These are phyloP conservation scores for Lytechinus pictus DNA, from an alignment of 35 echinoderm and acorn worm species.

Conservation along the genomic window DNA sequence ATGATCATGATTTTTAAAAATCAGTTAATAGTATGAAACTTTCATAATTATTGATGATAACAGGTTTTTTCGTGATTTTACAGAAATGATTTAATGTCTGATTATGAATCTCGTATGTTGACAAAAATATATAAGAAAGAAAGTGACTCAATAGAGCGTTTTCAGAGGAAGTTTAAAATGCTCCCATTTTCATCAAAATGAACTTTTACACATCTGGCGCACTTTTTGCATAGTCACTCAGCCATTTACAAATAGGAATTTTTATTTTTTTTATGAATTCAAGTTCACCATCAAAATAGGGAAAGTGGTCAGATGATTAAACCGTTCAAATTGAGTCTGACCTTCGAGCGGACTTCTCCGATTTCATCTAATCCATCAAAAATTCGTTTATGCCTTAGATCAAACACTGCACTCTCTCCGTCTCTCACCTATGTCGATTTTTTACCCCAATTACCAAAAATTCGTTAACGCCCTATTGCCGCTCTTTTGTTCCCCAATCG, in stretches of 20 bases:
- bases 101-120: neutral
- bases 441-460: slow-evolving; percentile 33
- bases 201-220: slow-evolving; percentile 10
- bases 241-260: slow-evolving; percentile 3
- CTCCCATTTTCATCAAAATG: neutral
- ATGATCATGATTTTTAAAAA: no score
- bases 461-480: slow-evolving; percentile 35
- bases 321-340: slow-evolving; percentile 19
- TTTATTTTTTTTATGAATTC: neutral
- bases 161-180: neutral
- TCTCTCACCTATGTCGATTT: slow-evolving; percentile 16
- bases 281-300: neutral
- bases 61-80: neutral
- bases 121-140: neutral
- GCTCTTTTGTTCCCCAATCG: neutral
- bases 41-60: neutral
- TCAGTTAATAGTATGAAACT: neutral
- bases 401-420: neutral
- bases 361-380: slow-evolving; percentile 44
- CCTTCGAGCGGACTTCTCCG: slow-evolving; percentile 3
- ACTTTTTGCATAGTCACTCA: neutral
- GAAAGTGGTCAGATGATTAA: slow-evolving; percentile 18
- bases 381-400: slow-evolving; percentile 26
- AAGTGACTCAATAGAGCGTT: neutral
- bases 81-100: neutral